Percentiles rank a stretch among this genome's conserved stretches.
Conservation (phyloP, 2,888 invertebrate genomes). For the Perizoma flavofasciatum region DNA sequence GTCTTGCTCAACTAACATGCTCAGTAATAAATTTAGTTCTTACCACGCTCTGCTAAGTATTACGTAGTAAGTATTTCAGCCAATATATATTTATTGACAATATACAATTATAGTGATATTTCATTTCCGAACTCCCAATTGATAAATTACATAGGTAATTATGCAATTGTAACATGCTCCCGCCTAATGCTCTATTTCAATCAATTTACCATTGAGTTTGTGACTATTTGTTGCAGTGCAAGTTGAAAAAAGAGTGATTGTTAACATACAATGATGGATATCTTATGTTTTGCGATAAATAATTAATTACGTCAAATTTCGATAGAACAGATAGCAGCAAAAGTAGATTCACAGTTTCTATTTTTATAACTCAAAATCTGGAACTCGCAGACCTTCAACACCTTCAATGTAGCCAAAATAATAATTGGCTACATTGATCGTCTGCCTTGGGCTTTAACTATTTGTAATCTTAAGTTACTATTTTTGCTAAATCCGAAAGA, state of each 20-base stretch:
- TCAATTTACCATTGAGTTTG: slow-evolving; percentile 12
- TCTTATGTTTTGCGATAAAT: too few species aligned
- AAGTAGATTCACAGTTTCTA: too few species aligned
- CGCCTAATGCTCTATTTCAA: slow-evolving; percentile 27
- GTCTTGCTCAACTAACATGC: neutral
- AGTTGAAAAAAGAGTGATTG: slow-evolving; percentile 3
- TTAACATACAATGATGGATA: neutral
- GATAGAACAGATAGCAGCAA: too few species aligned
- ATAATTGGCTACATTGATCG: too few species aligned
- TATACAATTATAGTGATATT: slow-evolving; percentile 23
- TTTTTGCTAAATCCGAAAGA: too few species aligned
- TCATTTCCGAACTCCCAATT: slow-evolving; percentile 23
- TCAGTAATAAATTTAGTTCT: slow-evolving; percentile 5
- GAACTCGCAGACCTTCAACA: too few species aligned
- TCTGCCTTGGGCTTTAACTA: too few species aligned
- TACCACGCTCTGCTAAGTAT: slow-evolving; percentile 16
- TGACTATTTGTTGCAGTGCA: slow-evolving; percentile 16
- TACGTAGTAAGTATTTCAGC: slow-evolving; percentile 17
- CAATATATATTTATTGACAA: slow-evolving; percentile 28
- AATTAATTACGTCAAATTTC: too few species aligned
- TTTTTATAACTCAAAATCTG: too few species aligned
- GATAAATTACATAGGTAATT: slow-evolving; percentile 25
- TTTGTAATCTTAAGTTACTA: too few species aligned
- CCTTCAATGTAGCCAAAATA: too few species aligned
- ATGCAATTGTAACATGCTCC: slow-evolving; percentile 28